These are phyloP conservation scores for Sus scrofa DNA, from an alignment of 2,113 vertebrate genomes.

Conservation along the genomic window DNA sequence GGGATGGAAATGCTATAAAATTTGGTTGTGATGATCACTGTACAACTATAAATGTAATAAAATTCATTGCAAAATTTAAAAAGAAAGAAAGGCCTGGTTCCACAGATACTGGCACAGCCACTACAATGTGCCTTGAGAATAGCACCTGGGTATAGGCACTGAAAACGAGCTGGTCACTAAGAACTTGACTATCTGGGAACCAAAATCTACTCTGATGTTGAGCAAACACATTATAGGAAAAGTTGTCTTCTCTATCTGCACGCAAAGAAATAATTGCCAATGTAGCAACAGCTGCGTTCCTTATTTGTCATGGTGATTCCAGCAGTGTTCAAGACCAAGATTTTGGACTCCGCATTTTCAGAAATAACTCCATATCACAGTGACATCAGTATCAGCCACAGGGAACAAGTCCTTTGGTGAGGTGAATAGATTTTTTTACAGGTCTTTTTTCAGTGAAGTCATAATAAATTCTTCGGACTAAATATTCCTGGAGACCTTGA, in stretches of 20 bases:
- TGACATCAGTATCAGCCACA: not conserved
- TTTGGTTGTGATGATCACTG: no score
- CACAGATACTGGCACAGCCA: not conserved
- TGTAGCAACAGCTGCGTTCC: not conserved
- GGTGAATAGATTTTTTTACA: conserved; percentile 29
- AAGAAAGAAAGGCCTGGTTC: not conserved
- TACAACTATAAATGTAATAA: no score
- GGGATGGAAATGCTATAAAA: no score
- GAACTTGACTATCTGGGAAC: not conserved
- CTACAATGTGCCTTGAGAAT: not conserved
- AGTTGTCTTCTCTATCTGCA: not conserved
- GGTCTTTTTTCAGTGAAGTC: conserved; percentile 8
- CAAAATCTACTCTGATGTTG: not conserved
- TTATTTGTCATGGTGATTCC: not conserved
- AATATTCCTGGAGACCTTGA: conserved; percentile 21
- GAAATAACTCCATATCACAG: not conserved
- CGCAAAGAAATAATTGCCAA: not conserved
- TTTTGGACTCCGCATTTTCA: conserved; percentile 2
- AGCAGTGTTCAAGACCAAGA: not conserved
- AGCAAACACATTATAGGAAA: not conserved
- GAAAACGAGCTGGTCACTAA: not conserved
- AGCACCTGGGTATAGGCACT: not conserved
- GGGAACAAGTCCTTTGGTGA: not conserved
- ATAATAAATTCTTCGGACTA: conserved; percentile 8
- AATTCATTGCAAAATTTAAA: no score